Base-by-base conservation (phyloP, 2,888 invertebrate genomes). In the Branchipolynoe longqiensis region DNA sequence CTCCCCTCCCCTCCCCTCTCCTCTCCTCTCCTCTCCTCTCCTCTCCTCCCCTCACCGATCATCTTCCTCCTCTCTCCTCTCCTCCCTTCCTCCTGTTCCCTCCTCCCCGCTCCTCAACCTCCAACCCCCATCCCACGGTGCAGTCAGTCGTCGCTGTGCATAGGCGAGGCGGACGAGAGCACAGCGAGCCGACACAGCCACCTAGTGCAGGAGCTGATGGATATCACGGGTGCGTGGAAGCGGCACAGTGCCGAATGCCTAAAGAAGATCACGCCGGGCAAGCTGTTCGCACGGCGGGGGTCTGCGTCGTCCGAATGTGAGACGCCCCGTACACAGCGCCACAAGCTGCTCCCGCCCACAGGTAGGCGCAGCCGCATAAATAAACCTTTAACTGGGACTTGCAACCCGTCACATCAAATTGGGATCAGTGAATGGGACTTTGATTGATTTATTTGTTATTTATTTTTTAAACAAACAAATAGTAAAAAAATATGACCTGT, bases 161-260 rank as follows among this genome's bases (percentile, higher is more conserved):
- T n/a, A n/a, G n/a, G n/a, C n/a, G 33, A 73, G 6, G 38, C 25
- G 4, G 78, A 54, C 18, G 78, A 54, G 25, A 78, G 78, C 78
- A 25, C 41, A 12, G 22, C 78, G 25, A 78, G 78, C 48, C 41
- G 56, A 33, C 84, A 86, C 38, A 54, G 82, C 33, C 56, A 84
- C 31, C 28, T 85, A 2, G 84, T 85, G 33, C 87, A 87, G 85
- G 87, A 87, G 59, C 25, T 87, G 38, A 64, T 87, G 85, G 87
- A 87, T 8, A 59, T 87, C 38, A 87, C 85, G 0, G 87, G 87
- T 3, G 81, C 85, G 4, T 86, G 86, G 86, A 85, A 85, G 62
- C 73, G 86, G n/a, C 56, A 86, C 83, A 86, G 86, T 28, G 73
- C 58, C 12, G 78, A 84, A 28, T 78, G 84, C n/a, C 83, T 86